Base-by-base conservation (phyloP, 92 coral and sea anemone species). In the Parazoanthus swiftii region DNA sequence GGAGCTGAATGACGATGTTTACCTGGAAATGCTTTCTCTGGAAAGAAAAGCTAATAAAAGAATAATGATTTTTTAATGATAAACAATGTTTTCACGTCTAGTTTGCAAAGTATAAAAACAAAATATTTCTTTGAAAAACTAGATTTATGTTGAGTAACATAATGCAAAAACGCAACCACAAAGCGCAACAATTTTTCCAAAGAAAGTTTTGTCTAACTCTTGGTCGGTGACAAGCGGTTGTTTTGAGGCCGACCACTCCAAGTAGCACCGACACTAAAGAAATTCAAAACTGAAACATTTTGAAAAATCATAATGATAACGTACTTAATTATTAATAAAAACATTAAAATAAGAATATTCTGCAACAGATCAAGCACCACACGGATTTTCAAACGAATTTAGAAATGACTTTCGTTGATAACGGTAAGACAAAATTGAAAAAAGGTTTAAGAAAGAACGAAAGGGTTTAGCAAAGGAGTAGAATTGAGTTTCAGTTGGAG, bases 151-250 rank as follows among this genome's bases (percentile, higher is more conserved):
- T 21, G 8, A 8, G 56, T 56, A 25, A 37, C 1, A 81, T 3
- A 58, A 39, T 33, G 74, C 1, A 81, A 36, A 48, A 36, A 63
- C 73, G 16, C 50, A 82, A 82, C 38, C 35, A 10, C 76, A 20
- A 43, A 70, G n/a, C 16, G 54, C 66, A 63, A 38, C 43, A 37
- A 67, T 48, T 67, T 16, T 70, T 82, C 36, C 16, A n/a, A 66
- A 59, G 75, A 43, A 82, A 65, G 74, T 82, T 79, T 59, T 81
- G 76, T 82, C 76, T 25, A 54, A 58, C 9, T 82, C 44, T 26
- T 23, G 76, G 59, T 67, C 38, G 3, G 51, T 38, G 54, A 66
- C 20, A 82, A 42, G 11, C 42, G 14, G 51, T 26, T 37, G 14
- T 35, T n/a, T 73, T 71, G 9, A 13, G 79, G 42, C n/a, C 15